Evolutionary conservation across 2,797 vertebrate species (phyloP), one percentile per base, ranked within the genome.

Genomic region (Microhierax caerulescens): DNA sequence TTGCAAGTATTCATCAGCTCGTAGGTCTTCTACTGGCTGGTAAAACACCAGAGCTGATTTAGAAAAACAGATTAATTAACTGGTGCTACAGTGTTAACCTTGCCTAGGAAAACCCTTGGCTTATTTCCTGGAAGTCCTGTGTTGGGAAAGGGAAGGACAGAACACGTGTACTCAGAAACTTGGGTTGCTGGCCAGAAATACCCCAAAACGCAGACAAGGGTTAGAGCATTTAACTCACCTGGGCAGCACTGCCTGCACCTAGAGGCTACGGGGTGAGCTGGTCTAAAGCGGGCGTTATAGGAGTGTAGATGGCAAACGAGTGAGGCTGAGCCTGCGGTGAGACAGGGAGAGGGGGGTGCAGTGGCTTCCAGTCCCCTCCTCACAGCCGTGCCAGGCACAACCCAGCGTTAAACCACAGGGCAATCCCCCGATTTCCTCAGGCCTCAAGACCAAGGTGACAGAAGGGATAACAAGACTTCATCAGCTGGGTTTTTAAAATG

Each of bases 11-110:
- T 95, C 89, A 78, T 92, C 14, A 20, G 92, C 70, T 96, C 61
- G 28, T 37, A 59, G 24, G 83, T 76, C 91, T 95, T 86, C 85
- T 85, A 50, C 60, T 59, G 84, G 54, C 84, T 93, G 37, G 67
- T 78, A 77, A 86, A 95, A 96, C 67, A 95, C 48, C 68, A 75
- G 87, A 90, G 60, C 28, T 8, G 39, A 13, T 81, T 96, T 95
- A 85, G 93, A 94, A 85, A 53, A 92, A 59, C 81, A 75, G 65
- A 81, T 96, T 96, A 96, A 95, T 96, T 97, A 96, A 97, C 86
- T 41, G 59, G 23, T 74, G n/a, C 50, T 82, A 21, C n/a, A 61
- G 60, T 67, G 90, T 84, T 79, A 84, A 91, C 47, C 50, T 76
- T 85, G 48, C 51, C 57, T 74, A 60, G 70, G 78, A 95, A 93